Evolutionary conservation across 2,888 invertebrate species (phyloP).

Genomic region (Thymelicus lineola): DNA sequence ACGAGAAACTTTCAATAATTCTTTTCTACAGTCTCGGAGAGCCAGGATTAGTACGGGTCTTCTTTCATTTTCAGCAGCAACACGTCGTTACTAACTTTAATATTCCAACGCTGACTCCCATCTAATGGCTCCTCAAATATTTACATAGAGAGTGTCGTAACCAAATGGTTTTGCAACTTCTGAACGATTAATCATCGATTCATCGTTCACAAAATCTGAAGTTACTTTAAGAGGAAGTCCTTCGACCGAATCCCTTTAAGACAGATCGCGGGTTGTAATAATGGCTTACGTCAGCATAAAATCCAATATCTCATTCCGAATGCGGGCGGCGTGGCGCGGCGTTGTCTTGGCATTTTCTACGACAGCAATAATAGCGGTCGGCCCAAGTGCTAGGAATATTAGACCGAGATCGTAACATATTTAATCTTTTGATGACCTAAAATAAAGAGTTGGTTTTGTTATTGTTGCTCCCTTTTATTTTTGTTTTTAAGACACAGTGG

Average conservation of each 20-base stretch:
- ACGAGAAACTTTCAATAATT: too few relatives aligned
- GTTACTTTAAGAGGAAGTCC: not conserved
- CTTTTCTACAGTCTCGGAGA: too few relatives aligned
- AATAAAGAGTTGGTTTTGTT: not conserved
- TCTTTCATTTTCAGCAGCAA: too few relatives aligned
- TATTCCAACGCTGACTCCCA: too few relatives aligned
- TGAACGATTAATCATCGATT: not conserved
- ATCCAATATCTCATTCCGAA: constrained; percentile 24
- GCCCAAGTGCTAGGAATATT: constrained; percentile 1
- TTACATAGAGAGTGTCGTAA: too few relatives aligned
- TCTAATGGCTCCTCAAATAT: too few relatives aligned
- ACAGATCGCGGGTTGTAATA: not conserved
- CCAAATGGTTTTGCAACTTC: too few relatives aligned
- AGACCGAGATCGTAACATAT: not conserved
- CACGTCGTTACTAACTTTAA: too few relatives aligned
- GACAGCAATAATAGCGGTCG: not conserved
- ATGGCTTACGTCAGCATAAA: constrained; percentile 20
- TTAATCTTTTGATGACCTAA: not conserved
- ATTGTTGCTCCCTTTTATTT: too few relatives aligned
- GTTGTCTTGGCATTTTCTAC: constrained; percentile 1
- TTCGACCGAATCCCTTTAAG: not conserved
- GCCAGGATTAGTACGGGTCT: too few relatives aligned
- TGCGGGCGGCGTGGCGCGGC: constrained; percentile 2
- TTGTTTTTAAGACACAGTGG: too few relatives aligned
- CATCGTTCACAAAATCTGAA: not conserved